Conservation (phyloP, 2,113 vertebrate genomes). For the Scatophagus argus region DNA sequence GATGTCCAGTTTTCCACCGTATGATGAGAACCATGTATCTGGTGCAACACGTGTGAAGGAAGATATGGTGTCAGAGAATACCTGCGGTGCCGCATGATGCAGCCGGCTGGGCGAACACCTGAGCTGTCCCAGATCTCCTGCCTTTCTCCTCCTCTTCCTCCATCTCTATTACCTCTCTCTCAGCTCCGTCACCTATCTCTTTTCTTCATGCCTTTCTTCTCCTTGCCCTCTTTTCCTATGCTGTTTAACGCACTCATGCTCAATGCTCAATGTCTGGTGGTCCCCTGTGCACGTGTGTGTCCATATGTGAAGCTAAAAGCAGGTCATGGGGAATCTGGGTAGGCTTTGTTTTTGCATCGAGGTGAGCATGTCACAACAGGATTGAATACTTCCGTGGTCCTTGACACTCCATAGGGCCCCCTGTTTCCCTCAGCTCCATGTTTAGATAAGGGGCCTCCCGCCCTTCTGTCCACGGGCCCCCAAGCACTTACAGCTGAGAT, state of each 20-base stretch:
- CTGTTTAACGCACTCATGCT: background rate
- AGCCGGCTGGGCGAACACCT: conserved; percentile 10
- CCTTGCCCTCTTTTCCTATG: background rate
- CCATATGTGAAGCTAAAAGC: conserved; percentile 39
- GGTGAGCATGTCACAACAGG: conserved; percentile 74
- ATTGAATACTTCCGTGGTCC: conserved; percentile 78
- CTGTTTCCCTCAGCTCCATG: conserved; percentile 50
- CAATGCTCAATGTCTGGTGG: background rate
- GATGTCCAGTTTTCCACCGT: conserved; percentile 62
- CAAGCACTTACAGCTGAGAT: conserved; percentile 74
- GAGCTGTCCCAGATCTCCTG: conserved; percentile 15
- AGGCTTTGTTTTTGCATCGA: conserved; percentile 53
- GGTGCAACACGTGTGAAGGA: conserved; percentile 63
- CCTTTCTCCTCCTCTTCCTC: conserved; percentile 18
- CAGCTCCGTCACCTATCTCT: background rate
- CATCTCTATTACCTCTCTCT: background rate
- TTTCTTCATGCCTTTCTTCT: background rate
- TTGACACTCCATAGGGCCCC: conserved; percentile 55
- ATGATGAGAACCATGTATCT: conserved; percentile 74
- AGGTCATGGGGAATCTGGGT: conserved; percentile 36
- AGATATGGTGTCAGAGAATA: conserved; percentile 65
- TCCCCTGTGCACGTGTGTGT: conserved; percentile 27
- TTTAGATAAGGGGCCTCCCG: conserved; percentile 67
- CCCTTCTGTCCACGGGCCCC: conserved; percentile 55
- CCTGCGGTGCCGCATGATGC: conserved; percentile 48